These are phyloP conservation scores for Caenorhabditis zanzibari DNA, from an alignment of 2,888 invertebrate genomes.

Conservation along the genomic window DNA sequence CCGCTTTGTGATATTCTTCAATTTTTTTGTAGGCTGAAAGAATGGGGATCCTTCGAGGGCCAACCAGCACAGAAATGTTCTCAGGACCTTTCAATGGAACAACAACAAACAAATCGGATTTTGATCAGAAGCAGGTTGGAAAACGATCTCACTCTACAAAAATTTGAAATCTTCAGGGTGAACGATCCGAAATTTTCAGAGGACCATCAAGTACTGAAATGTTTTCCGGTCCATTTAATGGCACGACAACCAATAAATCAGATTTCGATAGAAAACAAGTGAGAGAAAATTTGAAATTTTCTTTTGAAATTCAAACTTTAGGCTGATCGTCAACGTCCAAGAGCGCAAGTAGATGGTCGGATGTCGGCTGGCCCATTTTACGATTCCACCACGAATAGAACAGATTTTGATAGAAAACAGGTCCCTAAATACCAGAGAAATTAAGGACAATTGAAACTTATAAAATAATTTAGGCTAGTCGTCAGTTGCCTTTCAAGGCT, in stretches of 20 bases:
- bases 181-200: slow-evolving; percentile 15
- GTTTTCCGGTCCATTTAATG: slow-evolving; percentile 56
- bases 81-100: slow-evolving; percentile 60
- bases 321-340: slow-evolving; percentile 35
- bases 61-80: slow-evolving; percentile 31
- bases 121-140: slow-evolving; percentile 53
- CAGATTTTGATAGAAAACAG: slow-evolving; percentile 56
- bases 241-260: slow-evolving; percentile 45
- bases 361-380: slow-evolving; percentile 54
- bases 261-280: slow-evolving; percentile 51
- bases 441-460: background rate
- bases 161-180: slow-evolving; percentile 12
- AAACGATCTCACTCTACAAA: background rate
- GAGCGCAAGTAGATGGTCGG: slow-evolving; percentile 4
- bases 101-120: slow-evolving; percentile 61
- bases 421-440: too few species aligned
- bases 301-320: background rate
- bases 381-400: slow-evolving; percentile 53
- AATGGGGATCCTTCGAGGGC: slow-evolving; percentile 37
- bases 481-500: slow-evolving; percentile 22
- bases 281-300: background rate
- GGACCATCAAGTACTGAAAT: slow-evolving; percentile 39
- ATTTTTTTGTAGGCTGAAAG: slow-evolving; percentile 44
- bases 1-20: background rate
- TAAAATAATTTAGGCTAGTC: slow-evolving; percentile 14